A percentile compares a stretch with the other conserved stretches of the same genome.
Evolutionary conservation across 2,797 vertebrate genomes (phyloP).

Genomic region (Rhynchotus rufescens): DNA sequence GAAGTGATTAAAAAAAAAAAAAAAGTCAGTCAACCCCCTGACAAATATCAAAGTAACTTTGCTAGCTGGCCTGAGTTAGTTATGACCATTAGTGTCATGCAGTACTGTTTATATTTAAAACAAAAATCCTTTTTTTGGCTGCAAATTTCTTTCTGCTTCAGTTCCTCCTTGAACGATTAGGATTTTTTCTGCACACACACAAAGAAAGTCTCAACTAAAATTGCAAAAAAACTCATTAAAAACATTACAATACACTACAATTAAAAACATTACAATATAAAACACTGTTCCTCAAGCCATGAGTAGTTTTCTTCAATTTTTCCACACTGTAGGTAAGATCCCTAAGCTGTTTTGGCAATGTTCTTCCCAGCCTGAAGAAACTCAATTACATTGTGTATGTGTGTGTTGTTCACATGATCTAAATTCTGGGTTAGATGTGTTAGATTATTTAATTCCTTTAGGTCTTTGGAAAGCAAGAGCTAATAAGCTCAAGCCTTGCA

Average conservation of each 20-base stretch:
- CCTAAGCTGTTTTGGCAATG: neutral
- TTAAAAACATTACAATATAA: too few species aligned
- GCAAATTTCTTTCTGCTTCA: neutral
- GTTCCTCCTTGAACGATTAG: neutral
- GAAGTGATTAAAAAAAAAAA: neutral
- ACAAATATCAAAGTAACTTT: neutral
- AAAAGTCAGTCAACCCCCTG: neutral
- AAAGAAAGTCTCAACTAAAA: neutral
- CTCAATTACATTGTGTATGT: neutral
- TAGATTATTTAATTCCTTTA: neutral
- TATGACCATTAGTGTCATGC: neutral
- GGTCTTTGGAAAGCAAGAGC: neutral
- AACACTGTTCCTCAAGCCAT: neutral
- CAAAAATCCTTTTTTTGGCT: neutral
- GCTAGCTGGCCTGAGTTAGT: neutral
- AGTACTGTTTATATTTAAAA: neutral
- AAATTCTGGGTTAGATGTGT: neutral
- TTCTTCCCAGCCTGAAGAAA: neutral
- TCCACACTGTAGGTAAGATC: neutral
- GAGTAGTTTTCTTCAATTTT: neutral
- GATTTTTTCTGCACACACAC: accelerated
- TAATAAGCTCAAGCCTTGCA: neutral
- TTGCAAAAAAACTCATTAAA: neutral
- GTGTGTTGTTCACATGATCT: neutral
- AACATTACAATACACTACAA: neutral